phyloP scores from a whole-genome alignment of 2,797 vertebrate species.

The Rhynchonycteris naso region DNA sequence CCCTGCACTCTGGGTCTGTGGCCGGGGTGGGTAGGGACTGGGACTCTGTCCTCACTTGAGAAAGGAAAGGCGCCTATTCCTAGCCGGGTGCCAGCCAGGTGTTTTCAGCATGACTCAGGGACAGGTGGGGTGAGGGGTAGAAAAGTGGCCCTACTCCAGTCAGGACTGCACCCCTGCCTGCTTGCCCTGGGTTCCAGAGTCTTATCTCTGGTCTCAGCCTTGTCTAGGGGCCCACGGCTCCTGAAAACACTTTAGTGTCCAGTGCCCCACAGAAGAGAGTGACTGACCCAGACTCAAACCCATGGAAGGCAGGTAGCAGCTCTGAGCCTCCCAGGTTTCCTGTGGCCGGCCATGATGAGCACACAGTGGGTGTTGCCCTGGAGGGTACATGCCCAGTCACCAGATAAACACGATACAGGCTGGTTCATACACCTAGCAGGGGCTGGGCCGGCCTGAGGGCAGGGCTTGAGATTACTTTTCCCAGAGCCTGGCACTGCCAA shows the following conservation, averaged over 20 bases:
- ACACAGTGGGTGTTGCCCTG: not conserved
- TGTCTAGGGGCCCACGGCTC: not conserved
- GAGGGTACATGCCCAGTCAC: not conserved
- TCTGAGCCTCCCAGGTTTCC: not conserved
- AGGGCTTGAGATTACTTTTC: constrained; percentile 2
- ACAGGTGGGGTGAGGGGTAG: constrained; percentile 55
- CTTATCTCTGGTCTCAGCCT: not conserved
- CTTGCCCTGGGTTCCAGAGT: not conserved
- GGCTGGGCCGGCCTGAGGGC: not conserved
- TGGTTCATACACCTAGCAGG: not conserved
- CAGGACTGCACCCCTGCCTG: not conserved
- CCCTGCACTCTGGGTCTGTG: not conserved
- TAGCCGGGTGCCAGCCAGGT: constrained; percentile 36
- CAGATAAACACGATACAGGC: constrained; percentile 1
- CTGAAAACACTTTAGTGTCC: not conserved
- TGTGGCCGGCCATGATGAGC: not conserved
- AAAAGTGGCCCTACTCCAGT: not conserved
- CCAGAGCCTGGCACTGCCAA: constrained; percentile 28
- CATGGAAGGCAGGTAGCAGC: not conserved
- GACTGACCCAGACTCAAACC: not conserved
- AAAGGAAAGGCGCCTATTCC: not conserved
- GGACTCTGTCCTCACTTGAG: constrained; percentile 36
- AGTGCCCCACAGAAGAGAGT: not conserved
- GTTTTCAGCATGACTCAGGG: constrained; percentile 73
- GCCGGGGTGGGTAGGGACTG: not conserved